These are phyloP conservation scores for Argyra leucocephala DNA, from an alignment of 2,888 invertebrate species.

Conservation along the genomic window DNA sequence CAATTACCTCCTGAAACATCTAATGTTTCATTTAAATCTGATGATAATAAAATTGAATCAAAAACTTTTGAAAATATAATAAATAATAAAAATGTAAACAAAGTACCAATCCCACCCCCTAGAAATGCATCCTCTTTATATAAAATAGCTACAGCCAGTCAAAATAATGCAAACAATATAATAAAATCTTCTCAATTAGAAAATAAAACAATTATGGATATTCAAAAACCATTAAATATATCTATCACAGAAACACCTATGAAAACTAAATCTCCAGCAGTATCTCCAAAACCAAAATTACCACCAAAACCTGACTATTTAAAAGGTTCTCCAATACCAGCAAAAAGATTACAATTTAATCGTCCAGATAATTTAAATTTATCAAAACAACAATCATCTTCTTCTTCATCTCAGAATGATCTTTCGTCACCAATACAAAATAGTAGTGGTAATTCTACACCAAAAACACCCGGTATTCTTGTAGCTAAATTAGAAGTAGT, in stretches of 20 bases:
- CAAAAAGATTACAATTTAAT: slow-evolving; percentile 18
- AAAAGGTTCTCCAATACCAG: slow-evolving; percentile 17
- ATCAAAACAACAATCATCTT: slow-evolving; percentile 33
- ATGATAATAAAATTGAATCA: not conserved
- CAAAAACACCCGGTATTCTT: slow-evolving; percentile 26
- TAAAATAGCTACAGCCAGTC: slow-evolving; percentile 20
- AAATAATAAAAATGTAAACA: not conserved
- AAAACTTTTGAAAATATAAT: too few species aligned
- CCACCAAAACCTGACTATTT: slow-evolving; percentile 19
- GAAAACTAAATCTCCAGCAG: slow-evolving; percentile 13
- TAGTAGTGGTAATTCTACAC: slow-evolving; percentile 21
- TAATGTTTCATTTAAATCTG: not conserved
- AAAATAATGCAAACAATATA: slow-evolving; percentile 20
- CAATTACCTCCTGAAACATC: too few species aligned
- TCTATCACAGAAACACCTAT: not conserved
- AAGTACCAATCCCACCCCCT: not conserved
- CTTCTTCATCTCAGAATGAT: slow-evolving; percentile 25
- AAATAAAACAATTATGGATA: slow-evolving; percentile 4
- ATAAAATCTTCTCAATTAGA: slow-evolving; percentile 12
- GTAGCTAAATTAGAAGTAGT: slow-evolving; percentile 38
- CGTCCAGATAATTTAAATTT: slow-evolving; percentile 28
- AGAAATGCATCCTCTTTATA: not conserved
- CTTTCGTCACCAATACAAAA: slow-evolving; percentile 16
- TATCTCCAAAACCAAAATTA: slow-evolving; percentile 28
- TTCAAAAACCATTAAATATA: not conserved